Conservation (phyloP, 2,113 vertebrate species). For the Neodon shergylaensis region DNA sequence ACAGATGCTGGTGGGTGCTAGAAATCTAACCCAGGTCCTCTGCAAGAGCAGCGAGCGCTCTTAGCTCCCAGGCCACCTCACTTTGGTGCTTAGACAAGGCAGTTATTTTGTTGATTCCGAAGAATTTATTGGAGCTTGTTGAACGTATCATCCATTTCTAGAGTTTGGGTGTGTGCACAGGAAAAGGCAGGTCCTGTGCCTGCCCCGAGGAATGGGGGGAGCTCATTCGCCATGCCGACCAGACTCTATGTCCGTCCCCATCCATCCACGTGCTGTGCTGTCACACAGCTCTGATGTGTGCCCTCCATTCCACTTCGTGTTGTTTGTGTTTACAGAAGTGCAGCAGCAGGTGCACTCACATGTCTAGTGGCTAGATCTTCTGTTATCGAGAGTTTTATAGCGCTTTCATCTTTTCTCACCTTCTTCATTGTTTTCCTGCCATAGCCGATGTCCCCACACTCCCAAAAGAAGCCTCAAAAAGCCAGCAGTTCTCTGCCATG, state of each 20-base stretch:
- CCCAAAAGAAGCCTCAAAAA: neutral
- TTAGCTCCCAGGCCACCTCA: neutral
- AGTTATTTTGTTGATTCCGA: neutral
- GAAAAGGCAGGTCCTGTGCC: neutral
- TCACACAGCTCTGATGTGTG: neutral
- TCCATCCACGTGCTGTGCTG: no score
- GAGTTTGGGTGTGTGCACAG: neutral
- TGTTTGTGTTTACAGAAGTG: neutral
- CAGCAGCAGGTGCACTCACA: neutral
- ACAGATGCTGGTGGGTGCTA: neutral
- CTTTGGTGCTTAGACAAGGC: neutral
- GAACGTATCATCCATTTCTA: no score
- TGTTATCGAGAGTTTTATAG: neutral
- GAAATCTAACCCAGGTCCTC: neutral
- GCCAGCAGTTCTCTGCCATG: neutral
- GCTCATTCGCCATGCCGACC: neutral
- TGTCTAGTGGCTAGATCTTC: neutral
- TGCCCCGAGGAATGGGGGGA: rapidly evolving
- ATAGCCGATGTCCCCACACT: neutral
- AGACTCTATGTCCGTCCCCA: neutral
- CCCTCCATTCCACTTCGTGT: neutral
- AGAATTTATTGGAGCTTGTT: neutral
- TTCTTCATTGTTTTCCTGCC: neutral
- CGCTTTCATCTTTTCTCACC: neutral
- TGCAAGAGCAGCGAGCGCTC: neutral